These are phyloP conservation scores for Pogonomyrmex californicus DNA, from an alignment of 1,140 invertebrate genomes.

Conservation along the genomic window DNA sequence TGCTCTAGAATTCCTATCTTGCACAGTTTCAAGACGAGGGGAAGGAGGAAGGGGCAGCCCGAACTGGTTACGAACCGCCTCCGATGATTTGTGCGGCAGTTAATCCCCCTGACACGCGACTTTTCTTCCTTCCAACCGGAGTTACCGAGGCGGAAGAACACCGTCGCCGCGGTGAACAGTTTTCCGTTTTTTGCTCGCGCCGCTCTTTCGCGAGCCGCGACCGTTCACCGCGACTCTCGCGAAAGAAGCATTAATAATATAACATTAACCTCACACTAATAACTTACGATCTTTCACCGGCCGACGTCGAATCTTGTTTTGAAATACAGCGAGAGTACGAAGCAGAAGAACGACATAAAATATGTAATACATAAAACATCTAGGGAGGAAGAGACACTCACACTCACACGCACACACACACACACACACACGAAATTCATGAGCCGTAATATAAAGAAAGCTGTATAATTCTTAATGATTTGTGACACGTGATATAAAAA, in stretches of 20 bases:
- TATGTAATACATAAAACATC: neutral
- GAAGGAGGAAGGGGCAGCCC: neutral
- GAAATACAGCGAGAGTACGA: neutral
- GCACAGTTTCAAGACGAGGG: neutral
- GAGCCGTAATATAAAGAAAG: neutral
- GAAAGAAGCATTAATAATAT: neutral
- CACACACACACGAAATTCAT: neutral
- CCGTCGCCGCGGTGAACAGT: constrained; percentile 12
- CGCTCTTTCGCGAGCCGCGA: constrained; percentile 21
- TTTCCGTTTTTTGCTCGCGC: constrained; percentile 42
- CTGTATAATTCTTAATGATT: neutral
- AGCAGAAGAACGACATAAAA: neutral
- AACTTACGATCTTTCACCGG: neutral
- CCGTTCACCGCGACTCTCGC: constrained; percentile 10
- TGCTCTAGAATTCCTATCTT: constrained; percentile 51
- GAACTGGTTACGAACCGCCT: constrained; percentile 42
- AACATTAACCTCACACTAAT: constrained; percentile 32
- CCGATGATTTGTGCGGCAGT: constrained; percentile 65
- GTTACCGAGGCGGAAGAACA: neutral
- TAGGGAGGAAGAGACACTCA: too few relatives aligned
- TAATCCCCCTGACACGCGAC: constrained; percentile 64
- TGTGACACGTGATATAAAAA: neutral
- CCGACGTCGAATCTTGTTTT: constrained; percentile 12
- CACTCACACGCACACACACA: too few relatives aligned
- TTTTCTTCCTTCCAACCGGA: constrained; percentile 31